Evolutionary conservation across 2,888 invertebrate species (phyloP).

Genomic region (Actias luna): DNA sequence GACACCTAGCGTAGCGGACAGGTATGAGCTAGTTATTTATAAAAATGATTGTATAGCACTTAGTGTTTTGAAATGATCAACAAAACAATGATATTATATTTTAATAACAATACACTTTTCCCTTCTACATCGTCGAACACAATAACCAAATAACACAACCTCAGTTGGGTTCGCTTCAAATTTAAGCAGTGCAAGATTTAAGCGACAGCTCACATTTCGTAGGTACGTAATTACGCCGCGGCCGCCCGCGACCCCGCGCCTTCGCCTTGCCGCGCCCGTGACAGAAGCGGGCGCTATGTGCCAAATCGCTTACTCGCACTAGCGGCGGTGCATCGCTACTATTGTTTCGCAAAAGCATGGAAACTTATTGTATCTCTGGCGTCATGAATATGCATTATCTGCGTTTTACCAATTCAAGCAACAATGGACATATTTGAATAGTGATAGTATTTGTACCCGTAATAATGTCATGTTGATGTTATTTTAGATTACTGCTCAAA

Average conservation of each 20-base stretch:
- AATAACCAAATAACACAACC: constrained; percentile 65
- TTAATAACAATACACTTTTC: constrained; percentile 27
- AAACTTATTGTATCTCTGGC: constrained; percentile 13
- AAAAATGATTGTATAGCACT: not conserved
- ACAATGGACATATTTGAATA: not conserved
- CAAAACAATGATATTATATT: not conserved
- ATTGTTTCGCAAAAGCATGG: constrained; percentile 34
- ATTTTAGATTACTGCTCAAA: not conserved
- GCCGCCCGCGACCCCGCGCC: constrained; percentile 45
- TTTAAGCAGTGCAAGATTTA: constrained; percentile 78
- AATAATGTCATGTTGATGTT: not conserved
- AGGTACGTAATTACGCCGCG: constrained; percentile 75
- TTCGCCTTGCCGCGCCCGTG: constrained; percentile 16
- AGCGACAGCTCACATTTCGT: constrained; percentile 75
- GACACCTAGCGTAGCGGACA: too few relatives aligned
- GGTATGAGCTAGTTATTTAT: too few relatives aligned
- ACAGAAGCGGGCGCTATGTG: constrained; percentile 67
- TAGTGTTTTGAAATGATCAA: not conserved
- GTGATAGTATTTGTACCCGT: too few relatives aligned
- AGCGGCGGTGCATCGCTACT: constrained; percentile 61
- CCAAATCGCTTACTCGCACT: constrained; percentile 79
- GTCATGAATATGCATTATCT: not conserved
- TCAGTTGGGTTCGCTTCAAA: constrained; percentile 68
- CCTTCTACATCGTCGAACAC: constrained; percentile 28
- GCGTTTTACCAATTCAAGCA: not conserved